Conservation (phyloP, 2,888 invertebrate genomes). For the Microchrysa polita region DNA sequence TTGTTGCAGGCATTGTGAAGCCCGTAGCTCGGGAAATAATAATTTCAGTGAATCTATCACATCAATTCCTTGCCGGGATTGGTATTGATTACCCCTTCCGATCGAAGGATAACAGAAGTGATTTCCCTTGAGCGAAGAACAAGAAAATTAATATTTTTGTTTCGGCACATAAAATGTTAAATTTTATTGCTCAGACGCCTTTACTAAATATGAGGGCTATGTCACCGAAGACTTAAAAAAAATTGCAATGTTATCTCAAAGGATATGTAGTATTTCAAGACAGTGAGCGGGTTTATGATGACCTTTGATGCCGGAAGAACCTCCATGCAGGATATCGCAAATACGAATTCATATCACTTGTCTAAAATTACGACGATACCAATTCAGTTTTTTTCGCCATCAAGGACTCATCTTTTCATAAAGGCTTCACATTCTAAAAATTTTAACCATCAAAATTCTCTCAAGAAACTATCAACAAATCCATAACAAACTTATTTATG, state of each 20-base stretch:
- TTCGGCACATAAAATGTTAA: conserved; percentile 48
- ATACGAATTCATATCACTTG: neutral
- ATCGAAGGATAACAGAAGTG: conserved; percentile 1
- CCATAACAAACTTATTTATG: conserved; percentile 38
- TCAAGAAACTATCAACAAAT: conserved; percentile 35
- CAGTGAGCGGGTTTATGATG: conserved; percentile 15
- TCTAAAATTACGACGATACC: conserved; percentile 21
- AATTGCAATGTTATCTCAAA: neutral
- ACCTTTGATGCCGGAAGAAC: conserved; percentile 13
- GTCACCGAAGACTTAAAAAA: neutral
- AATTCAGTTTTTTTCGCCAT: conserved; percentile 3
- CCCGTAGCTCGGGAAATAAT: conserved; percentile 9
- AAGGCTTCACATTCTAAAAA: neutral
- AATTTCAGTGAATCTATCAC: neutral
- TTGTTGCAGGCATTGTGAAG: conserved; percentile 32
- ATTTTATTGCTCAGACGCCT: conserved; percentile 46
- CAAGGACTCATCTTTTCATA: neutral
- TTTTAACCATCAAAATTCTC: neutral
- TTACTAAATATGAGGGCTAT: conserved; percentile 34
- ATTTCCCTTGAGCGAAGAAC: neutral
- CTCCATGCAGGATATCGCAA: conserved; percentile 22
- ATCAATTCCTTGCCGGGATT: neutral
- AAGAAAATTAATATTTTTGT: conserved; percentile 47
- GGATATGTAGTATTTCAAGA: neutral
- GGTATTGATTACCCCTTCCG: conserved; percentile 34